Evolutionary conservation across 2,113 vertebrate species (phyloP), one percentile per base, ranked within the genome.

Genomic region (Sarotherodon lohbergeri): DNA sequence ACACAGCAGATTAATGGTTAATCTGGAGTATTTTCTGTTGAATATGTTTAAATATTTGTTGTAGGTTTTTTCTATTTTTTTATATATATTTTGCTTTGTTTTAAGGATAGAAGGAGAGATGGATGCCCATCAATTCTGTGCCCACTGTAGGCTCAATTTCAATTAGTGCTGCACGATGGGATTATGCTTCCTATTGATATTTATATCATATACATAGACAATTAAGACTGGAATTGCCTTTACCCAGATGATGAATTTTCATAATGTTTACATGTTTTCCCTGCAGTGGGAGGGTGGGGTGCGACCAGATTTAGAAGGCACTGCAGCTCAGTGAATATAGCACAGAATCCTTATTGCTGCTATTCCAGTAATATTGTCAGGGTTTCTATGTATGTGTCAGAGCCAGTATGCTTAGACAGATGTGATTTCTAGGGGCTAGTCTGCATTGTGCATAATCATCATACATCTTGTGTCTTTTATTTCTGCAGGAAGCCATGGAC

Each of bases 401-500:
- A 76, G 27, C 24, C 27, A 22, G 6, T 46, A 80, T 84, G 3
- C 48, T 19, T 14, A 78, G 11, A 87, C 63, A 50, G 86, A 91
- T 24, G 46, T n/a, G 68, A 88, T 86, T 85, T 87, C n/a, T 56
- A 48, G 19, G 11, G 24, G 16, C 22, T n/a, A 14, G n/a, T 63
- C 12, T 63, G 22, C 52, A 22, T 86, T 83, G 52, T 89, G 84
- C 41, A 55, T 80, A 81, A 55, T 17, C 29, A 76, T 76, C 16
- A 50, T 43, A 56, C 82, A 59, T 59, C 11, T 54, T 66, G 10
- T 88, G 57, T 84, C 17, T 86, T 91, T 89, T 91, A 46, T 92
- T 82, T 88, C 92, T 86, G 83, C 95, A 99, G 98, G 98, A 90
- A 96, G 92, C 80, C 98, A 98, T 9, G 98, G 98, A 92, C 99